phyloP scores from a whole-genome alignment of 2,888 invertebrate genomes.

The Clunio marinus region DNA sequence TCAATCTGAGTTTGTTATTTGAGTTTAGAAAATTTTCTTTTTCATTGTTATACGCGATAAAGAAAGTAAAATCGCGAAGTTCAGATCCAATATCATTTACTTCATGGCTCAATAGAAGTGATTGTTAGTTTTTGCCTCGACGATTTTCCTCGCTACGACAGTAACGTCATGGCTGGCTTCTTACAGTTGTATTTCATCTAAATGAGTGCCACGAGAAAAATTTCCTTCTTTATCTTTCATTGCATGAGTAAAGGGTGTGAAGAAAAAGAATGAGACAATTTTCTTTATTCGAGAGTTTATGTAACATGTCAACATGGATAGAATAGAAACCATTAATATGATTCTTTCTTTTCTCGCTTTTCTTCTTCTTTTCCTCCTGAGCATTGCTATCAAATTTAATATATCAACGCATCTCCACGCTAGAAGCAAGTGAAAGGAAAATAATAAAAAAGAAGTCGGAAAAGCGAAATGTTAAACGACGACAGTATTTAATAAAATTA shows the following conservation, averaged over 20 bases:
- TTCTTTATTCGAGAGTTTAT: not conserved
- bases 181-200: not conserved
- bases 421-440: too few relatives aligned
- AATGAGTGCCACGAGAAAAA: slow-evolving; percentile 6
- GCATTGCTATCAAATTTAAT: not conserved
- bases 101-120: slow-evolving; percentile 32
- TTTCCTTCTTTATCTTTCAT: slow-evolving; percentile 5
- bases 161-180: not conserved
- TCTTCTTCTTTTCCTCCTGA: not conserved
- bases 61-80: not conserved
- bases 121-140: slow-evolving; percentile 7
- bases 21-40: not conserved
- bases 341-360: not conserved
- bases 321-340: not conserved
- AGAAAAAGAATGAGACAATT: slow-evolving; percentile 8
- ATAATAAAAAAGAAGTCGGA: too few relatives aligned
- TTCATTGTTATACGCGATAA: too few relatives aligned
- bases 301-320: slow-evolving; percentile 1
- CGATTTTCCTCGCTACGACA: not conserved
- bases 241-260: not conserved
- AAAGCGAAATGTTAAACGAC: too few relatives aligned
- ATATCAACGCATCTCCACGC: not conserved
- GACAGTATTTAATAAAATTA: not conserved
- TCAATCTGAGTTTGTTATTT: not conserved
- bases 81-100: slow-evolving; percentile 20